phyloP scores from a whole-genome alignment of 92 coral and sea anemone species.

The Pocillopora meandrina region DNA sequence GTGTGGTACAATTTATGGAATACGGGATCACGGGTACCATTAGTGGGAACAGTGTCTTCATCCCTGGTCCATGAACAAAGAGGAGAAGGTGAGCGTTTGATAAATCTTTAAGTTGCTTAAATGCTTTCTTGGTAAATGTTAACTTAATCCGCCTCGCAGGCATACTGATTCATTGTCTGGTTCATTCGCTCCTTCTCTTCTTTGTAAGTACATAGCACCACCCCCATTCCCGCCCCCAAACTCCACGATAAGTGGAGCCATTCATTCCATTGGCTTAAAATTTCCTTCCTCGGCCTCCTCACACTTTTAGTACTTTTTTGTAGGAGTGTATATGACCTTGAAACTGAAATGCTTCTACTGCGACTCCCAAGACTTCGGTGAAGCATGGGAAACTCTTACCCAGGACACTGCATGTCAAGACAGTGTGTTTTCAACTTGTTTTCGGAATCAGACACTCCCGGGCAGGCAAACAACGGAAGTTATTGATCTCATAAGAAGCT shows the following conservation, averaged over 20 bases:
- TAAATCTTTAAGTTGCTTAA: background rate
- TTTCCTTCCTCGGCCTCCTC: background rate
- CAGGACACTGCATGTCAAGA: conserved; percentile 70
- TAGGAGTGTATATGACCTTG: conserved; percentile 73
- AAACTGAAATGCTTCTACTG: conserved; percentile 82
- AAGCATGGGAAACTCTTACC: conserved; percentile 67
- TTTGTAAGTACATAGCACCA: too few species aligned
- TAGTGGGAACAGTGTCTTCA: conserved; percentile 70
- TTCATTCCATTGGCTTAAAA: background rate
- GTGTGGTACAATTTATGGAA: conserved; percentile 74
- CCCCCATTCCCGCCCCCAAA: too few species aligned
- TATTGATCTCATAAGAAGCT: conserved; percentile 71
- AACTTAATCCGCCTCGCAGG: background rate
- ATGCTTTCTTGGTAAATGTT: background rate
- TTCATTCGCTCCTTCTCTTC: too few species aligned
- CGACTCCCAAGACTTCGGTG: conserved; percentile 78
- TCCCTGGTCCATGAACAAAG: conserved; percentile 78
- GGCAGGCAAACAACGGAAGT: conserved; percentile 79
- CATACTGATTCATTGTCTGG: too few species aligned
- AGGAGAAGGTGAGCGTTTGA: conserved; percentile 61
- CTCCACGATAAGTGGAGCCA: too few species aligned
- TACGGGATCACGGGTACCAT: conserved; percentile 45
- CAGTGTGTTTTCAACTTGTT: conserved; percentile 71
- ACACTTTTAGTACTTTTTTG: background rate
- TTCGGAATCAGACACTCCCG: conserved; percentile 74